A percentile compares a stretch with the other conserved stretches of the same genome.
Evolutionary conservation across 2,888 invertebrate genomes (phyloP).

Genomic region (Limnephilus auricula): DNA sequence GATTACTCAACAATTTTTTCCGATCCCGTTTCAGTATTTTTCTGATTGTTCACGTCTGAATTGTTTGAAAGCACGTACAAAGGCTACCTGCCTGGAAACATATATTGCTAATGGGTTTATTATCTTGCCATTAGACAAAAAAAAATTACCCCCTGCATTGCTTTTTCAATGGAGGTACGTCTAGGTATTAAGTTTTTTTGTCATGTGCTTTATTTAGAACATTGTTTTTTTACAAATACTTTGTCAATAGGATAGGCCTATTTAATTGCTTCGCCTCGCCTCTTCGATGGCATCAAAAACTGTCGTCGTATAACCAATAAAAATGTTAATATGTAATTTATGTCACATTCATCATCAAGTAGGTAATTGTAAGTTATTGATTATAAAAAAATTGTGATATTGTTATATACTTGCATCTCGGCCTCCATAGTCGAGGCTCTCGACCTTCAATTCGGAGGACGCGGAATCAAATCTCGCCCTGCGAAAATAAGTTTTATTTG

Average conservation of each 20-base stretch:
- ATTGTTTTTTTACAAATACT: neutral
- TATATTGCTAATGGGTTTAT: constrained; percentile 2
- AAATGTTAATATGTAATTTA: too few relatives aligned
- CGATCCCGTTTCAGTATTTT: neutral
- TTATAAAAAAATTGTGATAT: too few relatives aligned
- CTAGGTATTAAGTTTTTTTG: neutral
- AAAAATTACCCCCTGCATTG: neutral
- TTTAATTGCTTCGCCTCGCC: too few relatives aligned
- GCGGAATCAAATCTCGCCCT: too few relatives aligned
- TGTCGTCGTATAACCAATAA: too few relatives aligned
- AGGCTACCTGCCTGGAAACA: neutral
- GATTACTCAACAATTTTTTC: constrained; percentile 16
- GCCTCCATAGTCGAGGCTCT: too few relatives aligned
- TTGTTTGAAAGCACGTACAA: neutral
- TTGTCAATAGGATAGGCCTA: neutral
- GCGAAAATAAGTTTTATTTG: too few relatives aligned
- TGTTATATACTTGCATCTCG: too few relatives aligned
- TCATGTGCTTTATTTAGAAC: neutral
- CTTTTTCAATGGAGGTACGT: neutral
- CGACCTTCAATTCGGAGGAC: too few relatives aligned
- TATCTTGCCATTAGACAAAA: neutral
- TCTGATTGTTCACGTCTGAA: constrained; percentile 3
- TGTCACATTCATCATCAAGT: too few relatives aligned
- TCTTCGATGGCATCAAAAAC: neutral
- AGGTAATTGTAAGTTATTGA: too few relatives aligned